A percentile compares a stretch with the other conserved stretches of the same genome.
Evolutionary conservation across 1,140 invertebrate genomes (phyloP).

Genomic region (Drosophila chauvacae): DNA sequence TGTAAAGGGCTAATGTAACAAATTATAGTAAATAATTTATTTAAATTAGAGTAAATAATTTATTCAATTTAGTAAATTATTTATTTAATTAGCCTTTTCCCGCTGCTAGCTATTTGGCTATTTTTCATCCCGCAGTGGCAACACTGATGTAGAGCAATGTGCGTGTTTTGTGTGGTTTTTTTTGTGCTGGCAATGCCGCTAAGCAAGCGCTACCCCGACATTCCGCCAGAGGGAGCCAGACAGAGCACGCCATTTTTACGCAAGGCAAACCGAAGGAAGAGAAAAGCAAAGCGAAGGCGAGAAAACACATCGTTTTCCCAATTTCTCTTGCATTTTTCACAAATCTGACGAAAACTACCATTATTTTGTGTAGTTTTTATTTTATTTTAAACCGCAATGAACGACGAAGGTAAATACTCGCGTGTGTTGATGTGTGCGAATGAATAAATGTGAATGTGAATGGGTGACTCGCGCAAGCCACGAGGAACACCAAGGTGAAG

Average conservation of each 20-base stretch:
- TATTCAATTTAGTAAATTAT: too few relatives aligned
- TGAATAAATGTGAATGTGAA: not conserved
- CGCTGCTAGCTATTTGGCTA: not conserved
- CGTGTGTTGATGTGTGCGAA: not conserved
- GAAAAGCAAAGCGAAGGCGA: slow-evolving; percentile 32
- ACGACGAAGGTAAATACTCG: slow-evolving; percentile 22
- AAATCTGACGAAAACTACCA: not conserved
- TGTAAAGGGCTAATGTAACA: too few relatives aligned
- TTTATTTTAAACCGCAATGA: slow-evolving; percentile 12
- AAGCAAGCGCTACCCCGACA: not conserved
- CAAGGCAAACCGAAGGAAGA: slow-evolving; percentile 10
- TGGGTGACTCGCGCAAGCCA: slow-evolving; percentile 12
- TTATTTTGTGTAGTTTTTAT: not conserved
- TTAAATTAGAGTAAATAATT: too few relatives aligned
- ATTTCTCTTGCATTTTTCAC: slow-evolving; percentile 5
- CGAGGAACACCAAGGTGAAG: slow-evolving; percentile 11
- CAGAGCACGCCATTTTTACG: slow-evolving; percentile 42
- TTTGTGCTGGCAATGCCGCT: slow-evolving; percentile 17
- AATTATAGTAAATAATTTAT: too few relatives aligned
- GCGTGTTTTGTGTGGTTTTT: not conserved
- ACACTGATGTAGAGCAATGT: slow-evolving; percentile 14
- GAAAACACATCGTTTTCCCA: slow-evolving; percentile 39
- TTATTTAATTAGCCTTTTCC: not conserved
- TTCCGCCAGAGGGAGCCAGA: slow-evolving; percentile 8
- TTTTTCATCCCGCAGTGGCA: not conserved